These are phyloP conservation scores for Ostrea denselamellosa DNA, from an alignment of 1,140 invertebrate genomes.

Conservation along the genomic window DNA sequence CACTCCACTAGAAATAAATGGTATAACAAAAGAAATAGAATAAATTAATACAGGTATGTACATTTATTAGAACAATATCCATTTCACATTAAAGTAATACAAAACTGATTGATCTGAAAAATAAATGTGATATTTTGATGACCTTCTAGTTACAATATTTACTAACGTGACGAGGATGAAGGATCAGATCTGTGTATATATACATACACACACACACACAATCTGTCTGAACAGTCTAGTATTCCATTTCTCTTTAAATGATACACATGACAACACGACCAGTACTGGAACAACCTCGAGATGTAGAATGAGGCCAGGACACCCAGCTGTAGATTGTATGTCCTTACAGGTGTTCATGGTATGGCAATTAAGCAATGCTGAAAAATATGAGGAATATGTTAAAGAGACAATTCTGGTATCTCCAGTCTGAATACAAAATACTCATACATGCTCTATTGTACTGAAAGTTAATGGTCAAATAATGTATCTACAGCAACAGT, in stretches of 20 bases:
- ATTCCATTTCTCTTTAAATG: background rate
- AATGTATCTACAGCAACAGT: too few relatives aligned
- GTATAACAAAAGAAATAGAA: background rate
- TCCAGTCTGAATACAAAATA: too few relatives aligned
- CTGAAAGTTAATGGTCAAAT: too few relatives aligned
- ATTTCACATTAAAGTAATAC: background rate
- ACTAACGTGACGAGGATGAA: background rate
- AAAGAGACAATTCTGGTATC: too few relatives aligned
- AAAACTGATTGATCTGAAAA: background rate
- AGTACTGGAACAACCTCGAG: background rate
- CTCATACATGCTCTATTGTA: too few relatives aligned
- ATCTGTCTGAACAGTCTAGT: background rate
- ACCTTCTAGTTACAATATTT: background rate
- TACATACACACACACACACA: too few relatives aligned
- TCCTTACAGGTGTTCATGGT: background rate
- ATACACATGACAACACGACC: background rate
- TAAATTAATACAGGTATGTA: background rate
- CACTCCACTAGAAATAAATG: too few relatives aligned
- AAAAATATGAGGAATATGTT: background rate
- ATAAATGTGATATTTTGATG: background rate
- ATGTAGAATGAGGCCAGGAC: background rate
- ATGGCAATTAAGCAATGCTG: background rate
- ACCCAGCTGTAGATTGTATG: background rate
- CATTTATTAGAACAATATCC: background rate
- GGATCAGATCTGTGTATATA: background rate